These are phyloP conservation scores for Pangasius djambal DNA, from an alignment of 2,797 vertebrate genomes.

Conservation along the genomic window DNA sequence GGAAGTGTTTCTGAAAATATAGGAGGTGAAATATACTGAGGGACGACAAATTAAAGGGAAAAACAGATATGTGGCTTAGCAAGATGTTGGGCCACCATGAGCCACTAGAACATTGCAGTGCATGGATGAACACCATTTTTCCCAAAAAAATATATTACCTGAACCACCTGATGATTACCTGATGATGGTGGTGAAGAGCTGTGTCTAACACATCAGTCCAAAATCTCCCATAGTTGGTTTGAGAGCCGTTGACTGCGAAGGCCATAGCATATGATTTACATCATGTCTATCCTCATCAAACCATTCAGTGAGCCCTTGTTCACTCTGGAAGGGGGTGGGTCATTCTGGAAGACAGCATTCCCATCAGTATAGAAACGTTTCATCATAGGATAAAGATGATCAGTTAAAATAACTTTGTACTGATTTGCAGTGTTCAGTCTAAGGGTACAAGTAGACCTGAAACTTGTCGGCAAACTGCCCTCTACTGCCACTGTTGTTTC, in stretches of 20 bases:
- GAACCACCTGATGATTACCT: neutral
- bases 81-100: neutral
- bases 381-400: neutral
- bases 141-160: neutral
- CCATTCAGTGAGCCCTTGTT: neutral
- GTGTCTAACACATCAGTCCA: neutral
- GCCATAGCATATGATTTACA: neutral
- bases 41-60: neutral
- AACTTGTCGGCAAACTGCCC: conserved; percentile 1
- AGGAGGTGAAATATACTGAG: too few species aligned
- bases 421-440: neutral
- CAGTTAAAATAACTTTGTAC: neutral
- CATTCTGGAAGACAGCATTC: neutral
- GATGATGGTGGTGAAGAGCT: neutral
- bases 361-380: neutral
- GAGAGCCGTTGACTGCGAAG: neutral
- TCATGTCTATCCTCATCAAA: neutral
- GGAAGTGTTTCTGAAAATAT: neutral
- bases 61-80: neutral
- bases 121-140: neutral
- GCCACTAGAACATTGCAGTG: neutral
- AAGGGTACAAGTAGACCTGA: neutral
- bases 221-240: neutral
- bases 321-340: neutral
- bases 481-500: neutral